These are phyloP conservation scores for Caracal caracal DNA, from an alignment of 2,113 vertebrate species.

Conservation along the genomic window DNA sequence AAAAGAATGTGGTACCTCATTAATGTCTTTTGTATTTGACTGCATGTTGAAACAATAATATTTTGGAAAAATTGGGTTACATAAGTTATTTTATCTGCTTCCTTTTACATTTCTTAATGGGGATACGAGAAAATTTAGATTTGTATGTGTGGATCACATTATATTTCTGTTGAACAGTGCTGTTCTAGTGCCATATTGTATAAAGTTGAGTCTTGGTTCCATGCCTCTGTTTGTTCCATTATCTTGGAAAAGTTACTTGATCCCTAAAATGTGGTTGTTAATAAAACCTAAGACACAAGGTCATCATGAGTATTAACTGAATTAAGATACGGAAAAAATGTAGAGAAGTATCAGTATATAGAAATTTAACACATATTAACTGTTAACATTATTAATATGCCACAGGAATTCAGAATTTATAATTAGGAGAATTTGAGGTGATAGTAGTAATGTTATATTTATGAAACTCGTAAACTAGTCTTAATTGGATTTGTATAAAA, in stretches of 20 bases:
- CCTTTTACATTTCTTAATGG: not conserved
- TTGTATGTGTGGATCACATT: not conserved
- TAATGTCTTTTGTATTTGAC: not conserved
- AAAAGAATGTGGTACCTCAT: not conserved
- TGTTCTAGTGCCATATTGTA: not conserved
- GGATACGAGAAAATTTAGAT: not conserved
- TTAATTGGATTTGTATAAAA: not conserved
- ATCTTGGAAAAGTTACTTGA: not conserved
- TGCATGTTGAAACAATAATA: not conserved
- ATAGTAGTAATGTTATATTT: not conserved
- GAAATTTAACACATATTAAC: not conserved
- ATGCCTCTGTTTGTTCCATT: not conserved
- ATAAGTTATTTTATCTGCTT: not conserved
- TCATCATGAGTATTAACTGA: not conserved
- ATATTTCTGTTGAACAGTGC: not conserved
- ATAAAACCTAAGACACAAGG: not conserved
- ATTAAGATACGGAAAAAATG: not conserved
- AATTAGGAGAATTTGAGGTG: not conserved
- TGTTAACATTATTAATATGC: not conserved
- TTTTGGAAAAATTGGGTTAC: not conserved
- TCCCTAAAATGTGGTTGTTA: not conserved
- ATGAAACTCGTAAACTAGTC: not conserved
- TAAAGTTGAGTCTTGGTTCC: not conserved
- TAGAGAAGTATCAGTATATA: not conserved
- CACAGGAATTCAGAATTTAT: not conserved